Conservation (phyloP, 2,113 vertebrate species). For the Lutjanus erythropterus region DNA sequence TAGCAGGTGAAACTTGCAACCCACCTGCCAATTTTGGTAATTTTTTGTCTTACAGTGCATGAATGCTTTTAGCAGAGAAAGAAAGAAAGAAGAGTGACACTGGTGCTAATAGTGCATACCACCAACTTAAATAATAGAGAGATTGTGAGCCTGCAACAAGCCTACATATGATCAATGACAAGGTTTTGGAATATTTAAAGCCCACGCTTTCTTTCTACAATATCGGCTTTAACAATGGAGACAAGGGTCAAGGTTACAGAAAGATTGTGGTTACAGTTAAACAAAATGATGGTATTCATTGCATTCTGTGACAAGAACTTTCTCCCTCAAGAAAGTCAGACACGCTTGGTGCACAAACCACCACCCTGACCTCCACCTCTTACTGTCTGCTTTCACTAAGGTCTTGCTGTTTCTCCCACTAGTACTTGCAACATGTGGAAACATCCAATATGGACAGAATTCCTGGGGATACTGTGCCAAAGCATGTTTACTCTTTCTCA, state of each 20-base stretch:
- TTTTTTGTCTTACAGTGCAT: too few species aligned
- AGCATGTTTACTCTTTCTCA: not conserved
- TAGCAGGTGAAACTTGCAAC: too few species aligned
- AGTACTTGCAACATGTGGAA: not conserved
- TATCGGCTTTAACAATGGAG: not conserved
- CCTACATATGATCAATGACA: too few species aligned
- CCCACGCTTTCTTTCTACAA: not conserved
- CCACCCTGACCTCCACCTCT: not conserved
- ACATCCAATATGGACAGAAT: not conserved
- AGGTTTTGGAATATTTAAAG: too few species aligned
- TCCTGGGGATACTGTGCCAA: not conserved
- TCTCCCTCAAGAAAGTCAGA: not conserved
- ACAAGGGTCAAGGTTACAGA: not conserved
- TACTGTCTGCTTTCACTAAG: not conserved
- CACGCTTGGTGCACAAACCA: not conserved
- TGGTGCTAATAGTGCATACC: too few species aligned
- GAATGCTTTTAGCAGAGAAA: too few species aligned
- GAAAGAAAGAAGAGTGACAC: too few species aligned
- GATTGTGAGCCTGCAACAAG: too few species aligned
- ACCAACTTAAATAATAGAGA: too few species aligned
- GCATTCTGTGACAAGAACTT: too few species aligned
- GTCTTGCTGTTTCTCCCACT: not conserved
- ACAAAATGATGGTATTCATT: not conserved
- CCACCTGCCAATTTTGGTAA: too few species aligned
- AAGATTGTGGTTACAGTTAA: not conserved